A percentile compares a stretch with the other conserved stretches of the same genome.
phyloP scores from a whole-genome alignment of 1,140 invertebrate species.

The Drosophila sp. region DNA sequence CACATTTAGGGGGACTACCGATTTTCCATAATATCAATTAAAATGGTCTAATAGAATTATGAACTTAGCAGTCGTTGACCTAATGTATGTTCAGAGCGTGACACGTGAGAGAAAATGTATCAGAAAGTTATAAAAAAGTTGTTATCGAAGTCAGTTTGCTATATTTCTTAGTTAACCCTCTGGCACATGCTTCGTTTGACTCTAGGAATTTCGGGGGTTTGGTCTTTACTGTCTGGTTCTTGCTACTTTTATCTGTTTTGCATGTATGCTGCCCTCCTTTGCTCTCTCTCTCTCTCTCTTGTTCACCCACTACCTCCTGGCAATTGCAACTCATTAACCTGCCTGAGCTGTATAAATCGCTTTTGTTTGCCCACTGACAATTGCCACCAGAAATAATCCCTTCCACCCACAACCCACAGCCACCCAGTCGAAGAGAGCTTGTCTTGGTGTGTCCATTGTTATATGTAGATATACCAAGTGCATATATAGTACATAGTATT shows the following conservation, averaged over 20 bases:
- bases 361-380: constrained; percentile 73
- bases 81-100: too few species aligned
- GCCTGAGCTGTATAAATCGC: constrained; percentile 51
- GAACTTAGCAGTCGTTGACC: too few species aligned
- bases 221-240: constrained; percentile 53
- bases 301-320: neutral
- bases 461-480: constrained; percentile 24
- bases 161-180: constrained; percentile 10
- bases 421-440: constrained; percentile 21
- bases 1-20: too few species aligned
- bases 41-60: too few species aligned
- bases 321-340: constrained; percentile 66
- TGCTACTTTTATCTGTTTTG: constrained; percentile 80
- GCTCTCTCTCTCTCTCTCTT: neutral
- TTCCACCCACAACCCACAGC: constrained; percentile 17
- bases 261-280: constrained; percentile 53
- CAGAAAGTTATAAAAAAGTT: too few species aligned
- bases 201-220: neutral
- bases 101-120: too few species aligned
- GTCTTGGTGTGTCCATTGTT: constrained; percentile 58
- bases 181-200: constrained; percentile 14
- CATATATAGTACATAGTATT: neutral
- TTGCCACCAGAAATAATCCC: constrained; percentile 38
- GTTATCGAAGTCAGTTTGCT: neutral
- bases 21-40: too few species aligned